Evolutionary conservation across 2,888 invertebrate species (phyloP).

Genomic region (Orthosia incerta): DNA sequence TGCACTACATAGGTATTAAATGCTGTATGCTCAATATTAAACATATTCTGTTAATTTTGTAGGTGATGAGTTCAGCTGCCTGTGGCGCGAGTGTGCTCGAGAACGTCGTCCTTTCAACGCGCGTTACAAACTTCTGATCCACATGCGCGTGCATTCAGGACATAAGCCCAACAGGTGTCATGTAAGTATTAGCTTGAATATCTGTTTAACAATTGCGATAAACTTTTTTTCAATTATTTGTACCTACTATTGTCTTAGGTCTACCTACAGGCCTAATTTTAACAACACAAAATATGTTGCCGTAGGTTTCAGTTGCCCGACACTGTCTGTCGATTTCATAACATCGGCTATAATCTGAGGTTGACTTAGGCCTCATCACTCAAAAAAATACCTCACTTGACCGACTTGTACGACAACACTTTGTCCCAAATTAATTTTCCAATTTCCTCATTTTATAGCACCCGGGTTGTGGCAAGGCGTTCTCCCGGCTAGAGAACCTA

Average conservation of each 20-base stretch:
- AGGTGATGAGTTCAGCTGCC: constrained; percentile 97
- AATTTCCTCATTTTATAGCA: constrained; percentile 91
- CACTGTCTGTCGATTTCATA: not conserved
- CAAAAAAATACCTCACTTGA: not conserved
- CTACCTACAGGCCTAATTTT: not conserved
- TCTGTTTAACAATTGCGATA: not conserved
- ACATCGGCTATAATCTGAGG: not conserved
- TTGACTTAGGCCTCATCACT: not conserved
- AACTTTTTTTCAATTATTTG: not conserved
- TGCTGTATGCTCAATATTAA: not conserved
- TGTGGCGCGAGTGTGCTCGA: constrained; percentile 98
- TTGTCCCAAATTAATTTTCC: no score
- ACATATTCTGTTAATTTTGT: not conserved
- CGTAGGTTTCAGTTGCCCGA: not conserved
- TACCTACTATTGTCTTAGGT: not conserved
- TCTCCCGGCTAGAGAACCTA: constrained; percentile 98
- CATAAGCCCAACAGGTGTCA: constrained; percentile 99
- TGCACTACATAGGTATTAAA: no score
- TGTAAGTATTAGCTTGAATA: constrained; percentile 92
- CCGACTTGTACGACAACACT: no score
- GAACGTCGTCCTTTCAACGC: constrained; percentile 98
- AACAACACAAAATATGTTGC: not conserved
- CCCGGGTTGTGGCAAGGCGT: constrained; percentile 98
- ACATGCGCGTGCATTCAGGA: constrained; percentile 99
- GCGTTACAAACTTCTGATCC: constrained; percentile 98